phyloP scores from a whole-genome alignment of 2,797 vertebrate genomes.

The Sebastes steindachneri region DNA sequence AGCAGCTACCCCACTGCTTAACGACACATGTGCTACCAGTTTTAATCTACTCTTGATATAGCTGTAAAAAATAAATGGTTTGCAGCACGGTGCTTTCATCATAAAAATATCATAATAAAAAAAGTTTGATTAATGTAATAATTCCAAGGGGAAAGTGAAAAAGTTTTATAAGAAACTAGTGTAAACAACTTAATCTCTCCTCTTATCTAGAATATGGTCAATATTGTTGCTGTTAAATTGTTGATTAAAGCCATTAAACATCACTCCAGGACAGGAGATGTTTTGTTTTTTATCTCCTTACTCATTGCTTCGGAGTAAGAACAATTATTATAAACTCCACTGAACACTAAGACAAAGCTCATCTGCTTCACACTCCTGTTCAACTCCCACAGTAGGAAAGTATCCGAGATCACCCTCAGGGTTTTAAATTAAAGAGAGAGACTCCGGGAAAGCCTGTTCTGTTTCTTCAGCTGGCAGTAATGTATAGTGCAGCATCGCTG shows the following conservation, averaged over 20 bases:
- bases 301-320: neutral
- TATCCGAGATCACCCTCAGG: constrained; percentile 2
- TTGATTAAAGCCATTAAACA: neutral
- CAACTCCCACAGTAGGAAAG: constrained; percentile 17
- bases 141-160: neutral
- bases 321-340: neutral
- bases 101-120: neutral
- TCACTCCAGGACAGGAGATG: neutral
- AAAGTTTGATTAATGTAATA: neutral
- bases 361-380: constrained; percentile 31
- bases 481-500: constrained; percentile 31
- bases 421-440: constrained; percentile 44
- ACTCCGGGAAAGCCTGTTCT: constrained; percentile 32
- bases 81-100: neutral
- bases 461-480: constrained; percentile 61
- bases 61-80: constrained; percentile 6
- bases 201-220: neutral
- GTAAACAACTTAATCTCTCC: neutral
- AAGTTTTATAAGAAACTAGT: neutral
- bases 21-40: neutral
- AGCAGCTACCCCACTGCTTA: neutral
- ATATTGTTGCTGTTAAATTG: neutral
- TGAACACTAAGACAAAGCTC: constrained; percentile 12
- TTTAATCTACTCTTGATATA: neutral
- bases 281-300: constrained; percentile 16